Evolutionary conservation across 2,113 vertebrate genomes (phyloP).

Genomic region (Ploceus nigricollis): DNA sequence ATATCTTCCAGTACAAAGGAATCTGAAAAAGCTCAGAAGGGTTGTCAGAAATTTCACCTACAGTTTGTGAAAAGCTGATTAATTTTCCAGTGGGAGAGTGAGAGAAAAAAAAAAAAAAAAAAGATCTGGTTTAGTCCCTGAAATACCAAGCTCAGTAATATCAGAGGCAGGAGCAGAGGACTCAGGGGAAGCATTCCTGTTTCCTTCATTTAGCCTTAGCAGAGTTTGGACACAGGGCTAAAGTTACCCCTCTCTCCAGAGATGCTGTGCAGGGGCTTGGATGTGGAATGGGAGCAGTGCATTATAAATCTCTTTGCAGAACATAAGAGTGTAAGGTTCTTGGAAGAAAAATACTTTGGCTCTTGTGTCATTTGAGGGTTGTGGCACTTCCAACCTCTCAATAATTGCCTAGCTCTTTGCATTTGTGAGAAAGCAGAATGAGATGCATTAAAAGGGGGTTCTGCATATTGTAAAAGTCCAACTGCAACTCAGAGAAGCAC

Average conservation of each 20-base stretch:
- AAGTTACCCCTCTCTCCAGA: slow-evolving; percentile 18
- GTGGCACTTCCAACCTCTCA: neutral
- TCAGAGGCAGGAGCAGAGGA: neutral
- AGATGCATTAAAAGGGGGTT: slow-evolving; percentile 29
- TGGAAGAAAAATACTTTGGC: neutral
- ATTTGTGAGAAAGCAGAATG: slow-evolving; percentile 34
- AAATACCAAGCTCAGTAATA: slow-evolving; percentile 24
- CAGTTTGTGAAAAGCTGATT: slow-evolving; percentile 7
- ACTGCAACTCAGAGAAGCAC: neutral
- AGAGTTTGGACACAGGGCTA: neutral
- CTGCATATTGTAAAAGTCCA: slow-evolving; percentile 52
- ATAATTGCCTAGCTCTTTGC: slow-evolving; percentile 33
- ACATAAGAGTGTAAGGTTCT: neutral
- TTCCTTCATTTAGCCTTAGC: slow-evolving; percentile 58
- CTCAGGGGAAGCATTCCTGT: slow-evolving; percentile 31
- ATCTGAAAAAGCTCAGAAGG: neutral
- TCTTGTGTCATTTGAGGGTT: slow-evolving; percentile 2
- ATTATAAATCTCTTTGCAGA: slow-evolving; percentile 22
- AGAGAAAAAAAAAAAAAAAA: neutral
- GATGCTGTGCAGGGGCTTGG: neutral
- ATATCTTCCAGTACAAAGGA: neutral
- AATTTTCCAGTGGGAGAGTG: slow-evolving; percentile 2
- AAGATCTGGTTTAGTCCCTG: neutral
- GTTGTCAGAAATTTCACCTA: slow-evolving; percentile 46
- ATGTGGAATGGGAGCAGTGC: neutral